These are phyloP conservation scores for Daboia siamensis DNA, from an alignment of 2,113 vertebrate species.

Conservation along the genomic window DNA sequence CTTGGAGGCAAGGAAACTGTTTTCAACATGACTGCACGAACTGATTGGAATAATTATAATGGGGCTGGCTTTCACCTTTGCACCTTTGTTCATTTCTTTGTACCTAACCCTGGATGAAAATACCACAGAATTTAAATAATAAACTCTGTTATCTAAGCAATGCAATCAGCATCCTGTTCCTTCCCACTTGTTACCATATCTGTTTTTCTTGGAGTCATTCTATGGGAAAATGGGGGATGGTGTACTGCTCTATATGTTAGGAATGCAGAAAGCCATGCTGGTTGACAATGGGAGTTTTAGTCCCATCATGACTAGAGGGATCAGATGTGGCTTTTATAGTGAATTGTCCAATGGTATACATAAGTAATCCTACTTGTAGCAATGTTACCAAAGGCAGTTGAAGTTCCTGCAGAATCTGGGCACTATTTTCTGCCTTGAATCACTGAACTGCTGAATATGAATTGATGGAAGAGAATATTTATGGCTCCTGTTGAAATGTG, in stretches of 20 bases:
- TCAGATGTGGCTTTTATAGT: neutral
- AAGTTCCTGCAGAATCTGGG: neutral
- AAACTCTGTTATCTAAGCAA: neutral
- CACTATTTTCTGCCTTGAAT: neutral
- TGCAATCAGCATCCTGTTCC: neutral
- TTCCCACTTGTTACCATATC: neutral
- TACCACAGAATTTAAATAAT: neutral
- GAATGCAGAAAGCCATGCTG: neutral
- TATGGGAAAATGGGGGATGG: neutral
- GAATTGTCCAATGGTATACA: neutral
- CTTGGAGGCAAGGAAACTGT: neutral
- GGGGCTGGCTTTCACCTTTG: neutral
- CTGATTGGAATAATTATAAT: neutral
- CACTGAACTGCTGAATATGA: neutral
- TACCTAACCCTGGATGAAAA: neutral
- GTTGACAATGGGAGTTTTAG: neutral
- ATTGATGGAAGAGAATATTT: too few species aligned
- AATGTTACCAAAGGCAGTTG: too few species aligned
- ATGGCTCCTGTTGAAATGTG: too few species aligned
- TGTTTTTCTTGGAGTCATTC: neutral
- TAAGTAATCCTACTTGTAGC: neutral
- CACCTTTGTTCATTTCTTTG: neutral
- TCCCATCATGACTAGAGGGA: neutral
- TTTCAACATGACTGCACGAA: neutral
- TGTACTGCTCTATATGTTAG: neutral